A percentile compares a stretch with the other conserved stretches of the same genome.
These are phyloP conservation scores for Polypterus senegalus DNA, from an alignment of 2,113 vertebrate genomes.

Conservation along the genomic window DNA sequence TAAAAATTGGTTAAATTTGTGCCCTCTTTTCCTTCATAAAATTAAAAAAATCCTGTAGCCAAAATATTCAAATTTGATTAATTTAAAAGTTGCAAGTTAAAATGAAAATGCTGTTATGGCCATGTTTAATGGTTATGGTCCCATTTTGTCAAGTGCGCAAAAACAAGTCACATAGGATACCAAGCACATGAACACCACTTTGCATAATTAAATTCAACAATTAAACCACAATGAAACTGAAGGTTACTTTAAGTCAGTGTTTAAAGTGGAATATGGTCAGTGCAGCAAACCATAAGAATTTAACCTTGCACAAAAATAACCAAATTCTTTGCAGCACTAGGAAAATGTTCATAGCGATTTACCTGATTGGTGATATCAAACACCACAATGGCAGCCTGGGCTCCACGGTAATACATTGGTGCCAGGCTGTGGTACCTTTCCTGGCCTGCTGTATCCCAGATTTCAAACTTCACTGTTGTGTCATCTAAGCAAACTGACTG, in stretches of 20 bases:
- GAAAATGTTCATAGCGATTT: constrained; percentile 9
- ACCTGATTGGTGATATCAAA: constrained; percentile 68
- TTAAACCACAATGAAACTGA: neutral
- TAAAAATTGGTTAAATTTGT: too few species aligned
- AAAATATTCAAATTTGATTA: too few species aligned
- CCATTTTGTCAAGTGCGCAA: too few species aligned
- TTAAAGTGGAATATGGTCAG: neutral
- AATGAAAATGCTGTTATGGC: too few species aligned
- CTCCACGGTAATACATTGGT: constrained; percentile 61
- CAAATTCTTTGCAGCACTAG: neutral
- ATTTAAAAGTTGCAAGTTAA: too few species aligned
- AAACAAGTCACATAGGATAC: neutral
- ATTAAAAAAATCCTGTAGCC: too few species aligned
- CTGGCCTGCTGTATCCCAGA: constrained; percentile 62
- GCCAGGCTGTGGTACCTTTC: constrained; percentile 59
- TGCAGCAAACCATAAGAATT: neutral
- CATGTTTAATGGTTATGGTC: too few species aligned
- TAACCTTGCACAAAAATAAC: neutral
- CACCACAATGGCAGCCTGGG: constrained; percentile 59
- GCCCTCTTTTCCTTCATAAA: too few species aligned
- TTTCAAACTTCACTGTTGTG: constrained; percentile 60
- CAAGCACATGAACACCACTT: neutral
- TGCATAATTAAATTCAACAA: neutral
- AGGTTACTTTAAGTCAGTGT: neutral
- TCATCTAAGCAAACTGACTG: constrained; percentile 60